phyloP scores from a whole-genome alignment of 2,888 invertebrate genomes.

The Ommatoiulus sabulosus region DNA sequence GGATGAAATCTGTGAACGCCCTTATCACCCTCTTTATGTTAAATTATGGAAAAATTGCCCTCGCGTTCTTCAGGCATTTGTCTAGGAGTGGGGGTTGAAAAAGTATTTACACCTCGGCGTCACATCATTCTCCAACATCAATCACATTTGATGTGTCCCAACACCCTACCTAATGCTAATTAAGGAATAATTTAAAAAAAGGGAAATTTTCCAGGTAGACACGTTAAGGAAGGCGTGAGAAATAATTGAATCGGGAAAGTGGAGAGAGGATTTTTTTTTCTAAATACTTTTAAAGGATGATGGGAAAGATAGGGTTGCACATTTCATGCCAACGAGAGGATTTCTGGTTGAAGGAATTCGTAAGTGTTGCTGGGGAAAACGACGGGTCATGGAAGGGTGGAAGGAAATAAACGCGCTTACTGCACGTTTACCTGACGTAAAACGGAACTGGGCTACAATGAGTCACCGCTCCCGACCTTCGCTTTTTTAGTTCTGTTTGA shows the following conservation, averaged over 20 bases:
- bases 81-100: background rate
- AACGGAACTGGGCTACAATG: constrained; percentile 47
- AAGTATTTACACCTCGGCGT: background rate
- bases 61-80: background rate
- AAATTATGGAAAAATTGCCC: background rate
- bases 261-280: background rate
- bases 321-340: constrained; percentile 29
- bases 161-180: constrained; percentile 4
- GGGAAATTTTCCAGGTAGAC: background rate
- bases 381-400: constrained; percentile 47
- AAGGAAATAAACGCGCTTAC: constrained; percentile 29
- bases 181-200: constrained; percentile 13
- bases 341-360: constrained; percentile 54
- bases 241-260: background rate
- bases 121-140: constrained; percentile 6
- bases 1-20: background rate
- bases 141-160: constrained; percentile 30
- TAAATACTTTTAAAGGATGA: background rate
- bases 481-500: constrained; percentile 54
- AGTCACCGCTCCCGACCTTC: constrained; percentile 55
- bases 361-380: constrained; percentile 10
- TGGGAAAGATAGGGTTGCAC: constrained; percentile 24
- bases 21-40: background rate
- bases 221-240: background rate
- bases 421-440: constrained; percentile 52